These are phyloP conservation scores for Cherax quadricarinatus DNA, from an alignment of 1,140 invertebrate species.

Conservation along the genomic window DNA sequence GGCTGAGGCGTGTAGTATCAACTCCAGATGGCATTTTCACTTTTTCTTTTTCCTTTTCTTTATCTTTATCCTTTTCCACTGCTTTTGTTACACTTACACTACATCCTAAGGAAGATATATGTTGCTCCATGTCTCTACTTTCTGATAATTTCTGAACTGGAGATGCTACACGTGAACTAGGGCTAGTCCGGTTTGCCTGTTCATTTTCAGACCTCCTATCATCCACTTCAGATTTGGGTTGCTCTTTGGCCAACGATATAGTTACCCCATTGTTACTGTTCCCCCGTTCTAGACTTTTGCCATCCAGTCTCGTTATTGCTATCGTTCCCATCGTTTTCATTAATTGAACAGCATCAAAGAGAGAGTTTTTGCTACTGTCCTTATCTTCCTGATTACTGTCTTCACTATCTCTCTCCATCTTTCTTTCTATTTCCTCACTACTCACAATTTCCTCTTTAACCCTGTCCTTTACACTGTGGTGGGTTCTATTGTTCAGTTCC, in stretches of 20 bases:
- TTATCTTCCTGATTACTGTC: conserved; percentile 14
- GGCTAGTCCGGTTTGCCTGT: conserved; percentile 12
- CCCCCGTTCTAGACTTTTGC: conserved; percentile 6
- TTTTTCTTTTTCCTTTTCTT: conserved; percentile 71
- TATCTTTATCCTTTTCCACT: conserved; percentile 66
- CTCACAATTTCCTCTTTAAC: conserved; percentile 2
- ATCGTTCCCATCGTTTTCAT: conserved; percentile 67
- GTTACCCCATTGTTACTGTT: conserved; percentile 26
- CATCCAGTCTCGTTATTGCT: conserved; percentile 65
- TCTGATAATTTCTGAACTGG: conserved; percentile 19
- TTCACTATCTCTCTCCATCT: not conserved
- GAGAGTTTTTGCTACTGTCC: conserved; percentile 41
- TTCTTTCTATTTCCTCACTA: not conserved
- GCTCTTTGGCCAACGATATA: conserved; percentile 43
- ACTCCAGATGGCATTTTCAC: conserved; percentile 70
- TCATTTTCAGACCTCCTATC: conserved; percentile 26
- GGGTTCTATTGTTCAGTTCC: not conserved
- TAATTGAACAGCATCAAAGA: conserved; percentile 68
- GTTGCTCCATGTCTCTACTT: conserved; percentile 58
- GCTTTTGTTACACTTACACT: conserved; percentile 73
- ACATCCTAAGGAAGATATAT: conserved; percentile 49
- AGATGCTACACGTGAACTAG: conserved; percentile 24
- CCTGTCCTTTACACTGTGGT: not conserved
- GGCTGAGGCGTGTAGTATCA: conserved; percentile 67
- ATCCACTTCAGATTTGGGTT: conserved; percentile 24